phyloP scores from a whole-genome alignment of 1,140 invertebrate species.

The Ceratina calcarata region DNA sequence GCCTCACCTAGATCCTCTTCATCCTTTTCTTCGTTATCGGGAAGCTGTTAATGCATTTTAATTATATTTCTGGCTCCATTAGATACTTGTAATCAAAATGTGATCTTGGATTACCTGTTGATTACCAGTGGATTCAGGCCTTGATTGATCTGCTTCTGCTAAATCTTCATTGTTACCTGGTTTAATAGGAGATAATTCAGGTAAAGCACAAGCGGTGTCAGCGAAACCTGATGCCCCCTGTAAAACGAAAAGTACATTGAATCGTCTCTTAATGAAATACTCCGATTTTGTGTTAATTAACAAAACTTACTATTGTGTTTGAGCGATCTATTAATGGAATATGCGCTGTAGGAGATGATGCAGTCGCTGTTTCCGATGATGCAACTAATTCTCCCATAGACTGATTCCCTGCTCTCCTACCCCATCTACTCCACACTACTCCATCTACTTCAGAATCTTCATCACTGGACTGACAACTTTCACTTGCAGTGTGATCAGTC shows the following conservation, averaged over 20 bases:
- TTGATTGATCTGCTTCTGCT: conserved; percentile 81
- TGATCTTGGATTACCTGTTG: conserved; percentile 61
- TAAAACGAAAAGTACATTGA: neutral
- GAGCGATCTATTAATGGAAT: conserved; percentile 60
- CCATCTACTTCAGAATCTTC: conserved; percentile 72
- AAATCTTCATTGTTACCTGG: conserved; percentile 78
- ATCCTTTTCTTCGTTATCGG: conserved; percentile 37
- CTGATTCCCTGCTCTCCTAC: conserved; percentile 59
- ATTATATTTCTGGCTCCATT: neutral
- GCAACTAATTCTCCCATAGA: conserved; percentile 60
- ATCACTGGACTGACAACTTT: conserved; percentile 75
- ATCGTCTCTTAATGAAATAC: neutral
- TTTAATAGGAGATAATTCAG: conserved; percentile 48
- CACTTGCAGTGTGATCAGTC: conserved; percentile 70
- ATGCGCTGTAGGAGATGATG: conserved; percentile 58
- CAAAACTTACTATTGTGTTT: conserved; percentile 61
- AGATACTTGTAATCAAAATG: conserved; percentile 1
- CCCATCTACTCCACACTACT: too few relatives aligned
- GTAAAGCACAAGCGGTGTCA: conserved; percentile 44
- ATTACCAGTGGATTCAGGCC: conserved; percentile 68
- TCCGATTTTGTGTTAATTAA: neutral
- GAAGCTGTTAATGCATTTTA: conserved; percentile 33
- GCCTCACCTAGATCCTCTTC: conserved; percentile 56
- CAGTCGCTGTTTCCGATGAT: conserved; percentile 54
- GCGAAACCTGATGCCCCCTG: conserved; percentile 46